Percentiles rank a stretch among this genome's conserved stretches.
Evolutionary conservation across 2,113 vertebrate genomes (phyloP).

Genomic region (Calidris pugnax): DNA sequence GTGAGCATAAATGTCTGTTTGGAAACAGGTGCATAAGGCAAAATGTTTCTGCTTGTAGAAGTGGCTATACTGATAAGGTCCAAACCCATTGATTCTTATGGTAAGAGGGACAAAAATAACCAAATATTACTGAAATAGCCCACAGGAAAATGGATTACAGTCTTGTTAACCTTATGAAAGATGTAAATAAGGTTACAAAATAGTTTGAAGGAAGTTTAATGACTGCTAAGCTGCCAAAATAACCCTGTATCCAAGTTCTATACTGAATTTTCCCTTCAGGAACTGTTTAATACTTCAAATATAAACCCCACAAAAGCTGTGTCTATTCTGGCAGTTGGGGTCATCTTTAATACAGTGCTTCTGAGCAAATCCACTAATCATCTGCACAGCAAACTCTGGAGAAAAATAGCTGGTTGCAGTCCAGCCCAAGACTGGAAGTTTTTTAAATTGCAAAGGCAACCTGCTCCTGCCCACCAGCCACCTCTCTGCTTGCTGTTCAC

Average conservation of each 20-base stretch:
- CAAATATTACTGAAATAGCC: neutral
- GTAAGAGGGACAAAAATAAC: neutral
- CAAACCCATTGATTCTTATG: neutral
- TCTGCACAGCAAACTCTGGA: neutral
- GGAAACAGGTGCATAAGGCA: constrained; percentile 73
- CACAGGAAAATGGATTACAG: neutral
- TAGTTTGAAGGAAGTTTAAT: neutral
- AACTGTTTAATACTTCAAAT: neutral
- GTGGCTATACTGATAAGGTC: constrained; percentile 62
- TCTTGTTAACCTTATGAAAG: neutral
- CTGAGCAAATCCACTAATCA: neutral
- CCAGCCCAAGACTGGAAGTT: neutral
- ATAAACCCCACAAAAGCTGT: neutral
- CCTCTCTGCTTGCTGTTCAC: neutral
- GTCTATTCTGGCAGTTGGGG: neutral
- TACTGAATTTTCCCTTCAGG: neutral
- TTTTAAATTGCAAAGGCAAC: neutral
- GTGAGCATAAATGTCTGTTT: constrained; percentile 72
- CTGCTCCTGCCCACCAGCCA: neutral
- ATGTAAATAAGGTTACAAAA: neutral
- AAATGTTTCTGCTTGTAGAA: constrained; percentile 78
- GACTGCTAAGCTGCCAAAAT: neutral
- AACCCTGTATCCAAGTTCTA: neutral
- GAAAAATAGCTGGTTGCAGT: neutral
- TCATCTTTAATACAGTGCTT: neutral